Conservation (phyloP, 1,140 invertebrate species). For the Drosophila busckii region DNA sequence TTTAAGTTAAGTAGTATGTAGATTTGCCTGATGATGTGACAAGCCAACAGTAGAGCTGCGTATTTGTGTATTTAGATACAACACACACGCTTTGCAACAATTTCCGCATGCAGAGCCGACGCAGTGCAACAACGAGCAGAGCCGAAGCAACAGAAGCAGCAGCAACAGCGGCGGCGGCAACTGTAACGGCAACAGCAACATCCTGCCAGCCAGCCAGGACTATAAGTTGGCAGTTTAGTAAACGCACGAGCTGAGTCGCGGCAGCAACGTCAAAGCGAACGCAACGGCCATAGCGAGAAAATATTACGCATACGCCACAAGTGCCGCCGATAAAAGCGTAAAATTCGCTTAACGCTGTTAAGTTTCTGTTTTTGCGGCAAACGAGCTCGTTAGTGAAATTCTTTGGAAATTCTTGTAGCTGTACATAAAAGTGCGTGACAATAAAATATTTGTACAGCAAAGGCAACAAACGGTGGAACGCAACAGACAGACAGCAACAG, state of each 20-base stretch:
- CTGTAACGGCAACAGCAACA: too few relatives aligned
- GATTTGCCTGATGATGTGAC: slow-evolving; percentile 64
- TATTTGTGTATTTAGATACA: slow-evolving; percentile 5
- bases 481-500: slow-evolving; percentile 5
- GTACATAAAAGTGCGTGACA: slow-evolving; percentile 62
- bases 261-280: slow-evolving; percentile 48
- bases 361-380: slow-evolving; percentile 26
- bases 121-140: slow-evolving; percentile 25
- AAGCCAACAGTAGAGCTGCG: slow-evolving; percentile 14
- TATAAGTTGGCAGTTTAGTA: slow-evolving; percentile 53
- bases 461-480: slow-evolving; percentile 1
- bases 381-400: slow-evolving; percentile 54
- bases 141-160: slow-evolving; percentile 30
- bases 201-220: too few relatives aligned
- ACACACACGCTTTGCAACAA: slow-evolving; percentile 29
- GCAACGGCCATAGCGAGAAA: slow-evolving; percentile 23
- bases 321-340: slow-evolving; percentile 31
- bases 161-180: background rate
- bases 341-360: slow-evolving; percentile 18
- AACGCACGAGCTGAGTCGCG: slow-evolving; percentile 55
- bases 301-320: slow-evolving; percentile 54
- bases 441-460: slow-evolving; percentile 43
- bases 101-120: slow-evolving; percentile 38
- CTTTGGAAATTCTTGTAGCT: slow-evolving; percentile 15
- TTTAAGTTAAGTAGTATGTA: slow-evolving; percentile 63